Percentiles rank a stretch among this genome's conserved stretches.
Evolutionary conservation across 2,113 vertebrate genomes (phyloP).

Genomic region (Corydoras maculifer): DNA sequence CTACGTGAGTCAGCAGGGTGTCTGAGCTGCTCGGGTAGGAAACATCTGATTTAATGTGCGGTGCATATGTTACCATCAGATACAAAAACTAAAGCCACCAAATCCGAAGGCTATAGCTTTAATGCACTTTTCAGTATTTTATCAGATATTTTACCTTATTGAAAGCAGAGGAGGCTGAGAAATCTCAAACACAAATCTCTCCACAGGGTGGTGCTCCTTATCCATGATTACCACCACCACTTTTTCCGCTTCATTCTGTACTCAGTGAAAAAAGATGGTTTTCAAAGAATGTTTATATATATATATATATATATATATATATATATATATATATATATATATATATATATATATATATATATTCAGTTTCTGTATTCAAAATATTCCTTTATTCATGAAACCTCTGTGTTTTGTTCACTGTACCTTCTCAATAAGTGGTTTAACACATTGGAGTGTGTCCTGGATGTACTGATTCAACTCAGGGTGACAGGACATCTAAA

Average conservation of each 20-base stretch:
- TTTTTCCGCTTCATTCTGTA: constrained; percentile 94
- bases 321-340: no score
- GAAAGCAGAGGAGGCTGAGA: constrained; percentile 88
- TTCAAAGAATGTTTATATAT: no score
- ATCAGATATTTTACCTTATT: constrained; percentile 71
- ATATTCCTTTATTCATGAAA: no score
- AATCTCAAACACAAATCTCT: constrained; percentile 97
- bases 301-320: no score
- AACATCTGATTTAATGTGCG: no score
- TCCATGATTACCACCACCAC: constrained; percentile 96
- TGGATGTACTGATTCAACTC: constrained; percentile 96
- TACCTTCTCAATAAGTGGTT: constrained; percentile 95
- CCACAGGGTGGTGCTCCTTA: constrained; percentile 95
- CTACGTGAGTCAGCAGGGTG: constrained; percentile 85
- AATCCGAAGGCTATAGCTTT: no score
- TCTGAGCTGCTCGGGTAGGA: constrained; percentile 70
- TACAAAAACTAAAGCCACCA: not conserved
- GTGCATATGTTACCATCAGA: not conserved
- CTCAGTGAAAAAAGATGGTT: not conserved
- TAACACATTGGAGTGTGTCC: constrained; percentile 92
- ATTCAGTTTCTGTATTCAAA: no score
- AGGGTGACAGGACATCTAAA: constrained; percentile 95
- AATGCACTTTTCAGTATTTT: no score
- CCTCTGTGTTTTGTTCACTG: no score
- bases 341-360: no score